Evolutionary conservation across 2,797 vertebrate genomes (phyloP), one percentile per base, ranked within the genome.

Genomic region (Rhyacichthys aspro): DNA sequence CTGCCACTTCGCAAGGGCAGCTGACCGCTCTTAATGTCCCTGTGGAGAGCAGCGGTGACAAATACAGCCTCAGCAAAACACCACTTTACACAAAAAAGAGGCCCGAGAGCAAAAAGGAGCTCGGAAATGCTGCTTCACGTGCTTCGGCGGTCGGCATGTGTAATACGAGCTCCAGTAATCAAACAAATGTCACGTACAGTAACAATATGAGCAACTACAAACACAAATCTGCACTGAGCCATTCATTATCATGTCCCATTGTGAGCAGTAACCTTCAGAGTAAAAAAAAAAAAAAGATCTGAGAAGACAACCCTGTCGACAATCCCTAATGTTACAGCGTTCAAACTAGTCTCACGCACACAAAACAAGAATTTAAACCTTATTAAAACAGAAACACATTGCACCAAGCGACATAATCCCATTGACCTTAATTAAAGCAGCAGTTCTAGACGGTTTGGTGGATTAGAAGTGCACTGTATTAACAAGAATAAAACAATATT

Each of bases 11-110:
- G 36, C 38, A 16, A 8, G 32, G 34, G 3, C 38, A 57, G 32
- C 6, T 8, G 46, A 42, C 11, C 11, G n/a, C 10, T 12, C 32
- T 37, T 33, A 41, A 38, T 32, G 18, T 64, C 37, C 8, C 5
- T 17, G 45, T 14, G 19, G 18, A 48, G 5, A 18, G 0, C 11
- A 11, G 11, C 11, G 7, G 28, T 18, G 18, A 47, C n/a, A 42
- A 67, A 47, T 32, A 45, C 28, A 15, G 37, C 47, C 33, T 48
- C 7, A 47, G 33, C 37, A 39, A 39, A 39, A 39, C 37, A 39
- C 37, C 37, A 39, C 10, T 11, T 11, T 14, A 39, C 11, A 39
- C 11, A 39, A 39, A 39, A 36, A 10, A 57, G 32, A 55, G 10
- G 45, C 7, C 8, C 2, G 1, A 36, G 41, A 23, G 23, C 18